Conservation (phyloP, 2,888 invertebrate genomes). For the Dioctria rufipes region DNA sequence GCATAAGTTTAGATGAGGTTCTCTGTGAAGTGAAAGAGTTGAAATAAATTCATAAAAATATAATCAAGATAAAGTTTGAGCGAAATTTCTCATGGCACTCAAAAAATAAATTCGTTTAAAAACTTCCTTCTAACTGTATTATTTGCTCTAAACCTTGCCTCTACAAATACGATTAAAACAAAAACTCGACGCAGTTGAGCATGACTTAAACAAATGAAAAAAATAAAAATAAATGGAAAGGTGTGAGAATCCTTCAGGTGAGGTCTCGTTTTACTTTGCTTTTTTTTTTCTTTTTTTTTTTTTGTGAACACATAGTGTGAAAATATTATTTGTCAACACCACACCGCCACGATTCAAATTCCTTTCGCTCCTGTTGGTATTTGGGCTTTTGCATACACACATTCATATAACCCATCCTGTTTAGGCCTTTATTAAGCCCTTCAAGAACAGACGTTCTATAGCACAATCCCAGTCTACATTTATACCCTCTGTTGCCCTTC, state of each 20-base stretch:
- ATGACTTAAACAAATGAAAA: background rate
- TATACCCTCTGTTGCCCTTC: constrained; percentile 17
- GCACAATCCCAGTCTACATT: constrained; percentile 32
- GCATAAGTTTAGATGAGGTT: no score
- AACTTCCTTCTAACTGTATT: no score
- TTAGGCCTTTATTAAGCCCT: constrained; percentile 55
- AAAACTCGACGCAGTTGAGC: constrained; percentile 25
- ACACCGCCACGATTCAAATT: constrained; percentile 26
- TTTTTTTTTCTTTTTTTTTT: background rate
- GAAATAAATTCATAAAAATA: no score
- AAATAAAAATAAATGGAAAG: constrained; percentile 16
- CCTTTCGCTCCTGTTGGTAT: constrained; percentile 39
- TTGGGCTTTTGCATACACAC: constrained; percentile 7
- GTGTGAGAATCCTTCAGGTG: constrained; percentile 38
- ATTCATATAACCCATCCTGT: constrained; percentile 14
- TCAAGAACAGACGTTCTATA: constrained; percentile 25
- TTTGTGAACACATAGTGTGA: constrained; percentile 51
- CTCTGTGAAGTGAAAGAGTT: no score
- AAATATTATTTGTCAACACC: constrained; percentile 54
- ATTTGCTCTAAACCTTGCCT: background rate
- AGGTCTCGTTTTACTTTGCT: background rate
- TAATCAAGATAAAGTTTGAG: no score
- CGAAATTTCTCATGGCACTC: no score
- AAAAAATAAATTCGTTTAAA: no score
- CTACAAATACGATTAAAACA: background rate